Base-by-base conservation (phyloP, 2,797 vertebrate species). In the Sebastes wilsoni region DNA sequence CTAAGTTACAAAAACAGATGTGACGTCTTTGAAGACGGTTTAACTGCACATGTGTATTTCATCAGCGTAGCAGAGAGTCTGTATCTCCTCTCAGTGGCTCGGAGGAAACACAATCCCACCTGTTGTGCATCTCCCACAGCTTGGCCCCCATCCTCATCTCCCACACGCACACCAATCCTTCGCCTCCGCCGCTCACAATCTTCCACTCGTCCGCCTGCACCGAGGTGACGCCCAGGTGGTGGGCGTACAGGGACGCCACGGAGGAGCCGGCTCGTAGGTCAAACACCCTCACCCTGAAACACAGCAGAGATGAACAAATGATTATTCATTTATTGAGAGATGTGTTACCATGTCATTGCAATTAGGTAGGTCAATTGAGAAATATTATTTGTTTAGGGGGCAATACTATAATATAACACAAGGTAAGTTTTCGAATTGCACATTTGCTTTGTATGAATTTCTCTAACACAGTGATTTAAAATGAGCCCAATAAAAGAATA, bases 101-200 rank as follows among this genome's bases (percentile, higher is more conserved):
- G 2, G 25, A 36, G 27, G 28, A 80, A 42, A 62, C 34, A 52
- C 52, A 25, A 66, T 60, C 74, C 84, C 87, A 99, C 98, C 98
- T 97, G 94, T 98, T 97, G 62, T 99, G 97, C 91, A 97, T 98
- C 92, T 99, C 98, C 98, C 98, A 99, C 52, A 99, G 96, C 54
- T 99, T 99, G 7, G 96, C 95, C 82, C 93, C 96, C 96, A 96
- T 98, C 80, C 98, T 96, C 77, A 96, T 96, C 86, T 99, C 98
- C 98, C 98, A 99, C 75, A 99, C 97, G 0, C 97, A 97, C 72
- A 98, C 95, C 93, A 99, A 79, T 2, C 98, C 98, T 66, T 99
- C 98, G 1, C 94, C 95, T 4, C 98, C 98, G 0, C 98, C 98
- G 0, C 98, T 99, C 86, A 99, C 96, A 0, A 99, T 83, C 88